Percentiles rank a stretch among this genome's conserved stretches.
These are phyloP conservation scores for Coelopa pilipes DNA, from an alignment of 2,888 invertebrate species.

Conservation along the genomic window DNA sequence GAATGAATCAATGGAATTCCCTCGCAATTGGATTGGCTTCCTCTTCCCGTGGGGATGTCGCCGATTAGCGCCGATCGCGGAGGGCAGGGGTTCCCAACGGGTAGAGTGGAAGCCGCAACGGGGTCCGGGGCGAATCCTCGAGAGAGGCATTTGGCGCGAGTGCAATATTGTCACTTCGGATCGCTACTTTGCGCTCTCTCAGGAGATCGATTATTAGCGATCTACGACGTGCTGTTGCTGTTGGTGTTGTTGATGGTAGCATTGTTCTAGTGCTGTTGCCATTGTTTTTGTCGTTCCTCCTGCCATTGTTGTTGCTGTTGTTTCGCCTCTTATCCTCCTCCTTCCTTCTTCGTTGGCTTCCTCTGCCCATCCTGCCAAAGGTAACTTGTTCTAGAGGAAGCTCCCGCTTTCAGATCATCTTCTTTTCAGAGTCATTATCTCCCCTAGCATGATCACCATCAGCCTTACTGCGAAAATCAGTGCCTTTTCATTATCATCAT, in stretches of 20 bases:
- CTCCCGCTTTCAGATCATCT: conserved; percentile 16
- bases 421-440: no score
- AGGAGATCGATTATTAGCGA: conserved; percentile 36
- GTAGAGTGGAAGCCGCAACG: neutral
- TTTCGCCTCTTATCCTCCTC: no score
- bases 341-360: no score
- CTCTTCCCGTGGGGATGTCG: conserved; percentile 48
- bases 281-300: neutral
- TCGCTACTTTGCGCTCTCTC: conserved; percentile 43
- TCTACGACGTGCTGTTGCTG: neutral
- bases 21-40: conserved; percentile 26
- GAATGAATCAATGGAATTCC: conserved; percentile 18
- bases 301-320: neutral
- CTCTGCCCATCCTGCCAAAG: conserved; percentile 24
- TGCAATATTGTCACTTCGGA: conserved; percentile 63
- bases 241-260: no score
- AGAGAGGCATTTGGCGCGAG: conserved; percentile 47
- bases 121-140: conserved; percentile 1
- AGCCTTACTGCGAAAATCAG: no score
- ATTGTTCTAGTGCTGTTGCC: no score
- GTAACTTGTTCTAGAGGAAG: conserved; percentile 56
- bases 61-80: conserved; percentile 38
- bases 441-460: neutral
- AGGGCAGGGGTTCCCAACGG: neutral
- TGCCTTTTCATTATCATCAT: no score